Evolutionary conservation across 2,888 invertebrate species (phyloP).

Genomic region (Nomada ruficornis): DNA sequence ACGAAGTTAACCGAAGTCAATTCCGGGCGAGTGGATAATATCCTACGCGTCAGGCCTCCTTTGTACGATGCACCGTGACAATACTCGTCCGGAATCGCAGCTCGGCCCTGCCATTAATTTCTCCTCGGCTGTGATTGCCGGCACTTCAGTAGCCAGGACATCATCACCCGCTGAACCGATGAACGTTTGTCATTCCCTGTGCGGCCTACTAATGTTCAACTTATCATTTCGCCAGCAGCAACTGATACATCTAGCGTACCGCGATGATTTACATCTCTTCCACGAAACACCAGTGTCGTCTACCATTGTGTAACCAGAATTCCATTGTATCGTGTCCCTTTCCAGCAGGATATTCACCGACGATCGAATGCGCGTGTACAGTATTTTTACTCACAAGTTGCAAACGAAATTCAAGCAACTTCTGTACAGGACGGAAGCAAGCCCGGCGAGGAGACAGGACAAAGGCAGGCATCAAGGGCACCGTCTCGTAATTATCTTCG

Average conservation of each 20-base stretch:
- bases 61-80: conserved; percentile 17
- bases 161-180: conserved; percentile 50
- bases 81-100: conserved; percentile 23
- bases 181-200: conserved; percentile 54
- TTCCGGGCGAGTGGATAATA: conserved; percentile 7
- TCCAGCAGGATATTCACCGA: background rate
- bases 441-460: conserved; percentile 42
- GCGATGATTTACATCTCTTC: conserved; percentile 71
- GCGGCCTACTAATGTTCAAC: conserved; percentile 52
- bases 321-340: conserved; percentile 27
- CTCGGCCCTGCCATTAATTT: conserved; percentile 35
- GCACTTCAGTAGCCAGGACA: conserved; percentile 26
- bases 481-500: conserved; percentile 73
- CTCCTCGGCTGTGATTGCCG: conserved; percentile 19
- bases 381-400: background rate
- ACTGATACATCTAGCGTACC: conserved; percentile 48
- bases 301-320: conserved; percentile 55
- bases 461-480: conserved; percentile 67
- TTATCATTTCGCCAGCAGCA: conserved; percentile 59
- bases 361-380: conserved; percentile 2
- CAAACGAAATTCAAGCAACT: background rate
- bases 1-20: conserved; percentile 4
- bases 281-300: conserved; percentile 60
- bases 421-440: background rate
- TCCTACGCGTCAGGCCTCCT: background rate